Base-by-base conservation (phyloP, 2,888 invertebrate genomes). In the Chrysolina oricalcia region DNA sequence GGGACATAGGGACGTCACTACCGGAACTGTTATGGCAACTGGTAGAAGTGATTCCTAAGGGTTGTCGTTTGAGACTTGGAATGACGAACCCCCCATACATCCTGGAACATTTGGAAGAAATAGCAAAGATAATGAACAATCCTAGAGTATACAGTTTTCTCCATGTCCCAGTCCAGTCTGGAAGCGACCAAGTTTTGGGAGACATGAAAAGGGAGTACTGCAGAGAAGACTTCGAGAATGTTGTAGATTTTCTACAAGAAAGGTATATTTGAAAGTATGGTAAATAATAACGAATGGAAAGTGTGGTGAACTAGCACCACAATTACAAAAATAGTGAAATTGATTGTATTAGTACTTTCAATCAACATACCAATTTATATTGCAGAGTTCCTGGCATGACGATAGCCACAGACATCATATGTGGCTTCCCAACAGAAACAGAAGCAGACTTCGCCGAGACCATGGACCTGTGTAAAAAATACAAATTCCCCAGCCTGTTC, bases 71-170 rank as follows among this genome's bases (percentile, higher is more conserved):
- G 84, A 91, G 98, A 65, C 91, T 98, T 41, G 99, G 99, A 15
- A 99, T 99, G 97, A 99, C 98, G 67, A 99, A 99, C 90, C 99
- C 99, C 0, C 99, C 99, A 0, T 99, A 99, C 87, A 99, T 99
- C 75, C 89, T 98, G 73, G 98, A 99, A 83, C 97, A 99, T 87
- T 89, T 99, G 23, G 93, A 95, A 88, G 96, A 97, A 86, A 95
- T 99, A 72, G 94, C 97, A 0, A 92, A 93, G 85, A 95, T 98
- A 80, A 91, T 99, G 88, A 91, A 91, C 69, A 97, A 98, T 88
- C 96, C 97, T 0, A 90, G 95, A 74, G 98, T 99, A 0, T 99
- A 99, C 87, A 93, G 96, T 75, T 99, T 99, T 87, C 92, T 99
- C 0, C 99, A 99, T 88, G 95, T 99, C 19, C 99, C 99, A 0